phyloP scores from a whole-genome alignment of 2,888 invertebrate species.

The Chalcis sispes region DNA sequence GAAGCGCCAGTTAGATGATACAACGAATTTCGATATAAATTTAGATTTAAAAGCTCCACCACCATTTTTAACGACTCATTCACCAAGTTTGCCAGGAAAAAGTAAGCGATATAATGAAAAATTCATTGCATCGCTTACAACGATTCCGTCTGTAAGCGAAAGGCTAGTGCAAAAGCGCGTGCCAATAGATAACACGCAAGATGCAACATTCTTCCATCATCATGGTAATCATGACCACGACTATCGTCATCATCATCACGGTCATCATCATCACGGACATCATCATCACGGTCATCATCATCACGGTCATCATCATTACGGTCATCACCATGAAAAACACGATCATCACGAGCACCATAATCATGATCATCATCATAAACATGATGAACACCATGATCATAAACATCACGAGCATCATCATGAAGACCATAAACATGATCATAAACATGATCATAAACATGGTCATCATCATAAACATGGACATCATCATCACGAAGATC shows the following conservation, averaged over 20 bases:
- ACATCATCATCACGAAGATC: slow-evolving; percentile 41
- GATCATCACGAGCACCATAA: slow-evolving; percentile 38
- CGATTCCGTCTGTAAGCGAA: background rate
- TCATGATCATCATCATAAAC: slow-evolving; percentile 47
- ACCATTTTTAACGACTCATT: background rate
- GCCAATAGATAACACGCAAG: slow-evolving; percentile 22
- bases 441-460: slow-evolving; percentile 50
- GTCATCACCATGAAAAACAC: slow-evolving; percentile 35
- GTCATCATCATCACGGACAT: slow-evolving; percentile 29
- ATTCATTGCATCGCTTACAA: background rate
- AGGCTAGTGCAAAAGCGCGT: background rate
- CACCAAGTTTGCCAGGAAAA: background rate
- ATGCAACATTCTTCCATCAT: slow-evolving; percentile 7
- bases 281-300: slow-evolving; percentile 33
- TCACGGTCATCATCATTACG: slow-evolving; percentile 29
- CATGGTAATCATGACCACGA: slow-evolving; percentile 1
- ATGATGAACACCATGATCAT: slow-evolving; percentile 41
- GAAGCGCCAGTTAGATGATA: slow-evolving; percentile 20
- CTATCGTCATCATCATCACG: slow-evolving; percentile 23
- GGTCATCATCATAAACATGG: slow-evolving; percentile 44
- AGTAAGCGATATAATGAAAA: background rate
- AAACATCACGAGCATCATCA: slow-evolving; percentile 40
- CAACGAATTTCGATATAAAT: slow-evolving; percentile 12
- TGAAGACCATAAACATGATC: slow-evolving; percentile 27
- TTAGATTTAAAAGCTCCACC: background rate